These are phyloP conservation scores for Rhorus exstirpatorius DNA, from an alignment of 2,888 invertebrate species.

Conservation along the genomic window DNA sequence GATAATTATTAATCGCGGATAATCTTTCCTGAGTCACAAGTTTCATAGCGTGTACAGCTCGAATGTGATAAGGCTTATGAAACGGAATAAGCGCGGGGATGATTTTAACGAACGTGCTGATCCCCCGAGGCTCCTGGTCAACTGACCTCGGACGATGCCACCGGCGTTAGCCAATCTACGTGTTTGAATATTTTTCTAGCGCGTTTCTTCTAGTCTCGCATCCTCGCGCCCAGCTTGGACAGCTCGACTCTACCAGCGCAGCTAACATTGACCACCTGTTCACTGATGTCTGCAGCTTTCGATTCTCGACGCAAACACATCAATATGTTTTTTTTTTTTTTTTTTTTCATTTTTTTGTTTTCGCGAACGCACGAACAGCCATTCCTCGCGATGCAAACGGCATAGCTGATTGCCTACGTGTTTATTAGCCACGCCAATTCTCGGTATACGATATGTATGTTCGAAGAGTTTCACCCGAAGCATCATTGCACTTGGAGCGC, in stretches of 20 bases:
- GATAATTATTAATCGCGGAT: slow-evolving; percentile 54
- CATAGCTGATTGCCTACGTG: slow-evolving; percentile 29
- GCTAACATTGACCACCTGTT: background rate
- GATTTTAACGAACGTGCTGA: slow-evolving; percentile 21
- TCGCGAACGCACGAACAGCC: background rate
- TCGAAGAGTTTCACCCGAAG: slow-evolving; percentile 4
- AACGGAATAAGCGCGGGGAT: slow-evolving; percentile 8
- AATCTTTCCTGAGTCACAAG: slow-evolving; percentile 46
- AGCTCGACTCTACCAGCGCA: background rate
- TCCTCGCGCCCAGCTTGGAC: background rate
- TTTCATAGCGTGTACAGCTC: background rate
- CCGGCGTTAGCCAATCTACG: slow-evolving; percentile 10
- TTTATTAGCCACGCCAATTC: slow-evolving; percentile 39
- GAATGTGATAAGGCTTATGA: slow-evolving; percentile 18
- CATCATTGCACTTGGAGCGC: background rate
- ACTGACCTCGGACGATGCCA: slow-evolving; percentile 24
- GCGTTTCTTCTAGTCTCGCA: background rate
- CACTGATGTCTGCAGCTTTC: background rate
- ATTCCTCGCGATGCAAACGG: slow-evolving; percentile 18
- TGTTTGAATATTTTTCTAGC: slow-evolving; percentile 3
- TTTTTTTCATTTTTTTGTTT: background rate
- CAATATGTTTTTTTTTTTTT: background rate
- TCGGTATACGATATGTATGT: background rate
- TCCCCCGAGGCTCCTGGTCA: background rate
- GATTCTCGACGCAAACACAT: background rate